phyloP scores from a whole-genome alignment of 2,888 invertebrate genomes.

The Brachycybe producta region DNA sequence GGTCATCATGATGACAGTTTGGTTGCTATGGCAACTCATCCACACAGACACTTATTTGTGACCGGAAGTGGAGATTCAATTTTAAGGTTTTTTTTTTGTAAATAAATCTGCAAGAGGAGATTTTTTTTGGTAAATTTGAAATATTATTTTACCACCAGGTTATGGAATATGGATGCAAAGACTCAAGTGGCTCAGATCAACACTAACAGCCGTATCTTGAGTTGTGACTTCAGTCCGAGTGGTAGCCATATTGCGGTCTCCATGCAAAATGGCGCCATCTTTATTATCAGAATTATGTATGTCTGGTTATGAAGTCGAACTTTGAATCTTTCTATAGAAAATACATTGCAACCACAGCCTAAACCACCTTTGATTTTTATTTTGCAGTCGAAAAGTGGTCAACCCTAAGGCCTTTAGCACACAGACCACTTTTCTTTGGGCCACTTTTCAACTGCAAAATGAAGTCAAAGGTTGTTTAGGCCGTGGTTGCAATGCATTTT shows the following conservation, averaged over 20 bases:
- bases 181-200: conserved; percentile 29
- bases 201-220: conserved; percentile 31
- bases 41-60: conserved; percentile 30
- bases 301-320: background rate
- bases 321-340: too few species aligned
- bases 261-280: conserved; percentile 31
- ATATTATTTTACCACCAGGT: conserved; percentile 14
- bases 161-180: conserved; percentile 32
- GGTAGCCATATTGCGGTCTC: conserved; percentile 35
- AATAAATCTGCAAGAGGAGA: background rate
- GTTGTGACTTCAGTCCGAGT: conserved; percentile 31
- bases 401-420: too few species aligned
- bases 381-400: too few species aligned
- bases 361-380: too few species aligned
- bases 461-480: too few species aligned
- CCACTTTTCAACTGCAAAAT: too few species aligned
- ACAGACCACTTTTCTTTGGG: too few species aligned
- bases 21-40: conserved; percentile 36
- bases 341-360: too few species aligned
- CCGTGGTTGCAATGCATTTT: too few species aligned
- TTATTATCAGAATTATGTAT: conserved; percentile 20
- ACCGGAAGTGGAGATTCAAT: conserved; percentile 36
- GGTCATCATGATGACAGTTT: conserved; percentile 34
- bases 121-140: background rate
- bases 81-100: conserved; percentile 26